These are phyloP conservation scores for Trididemnum clinides DNA, from an alignment of 23 tunicate genomes.

Conservation along the genomic window DNA sequence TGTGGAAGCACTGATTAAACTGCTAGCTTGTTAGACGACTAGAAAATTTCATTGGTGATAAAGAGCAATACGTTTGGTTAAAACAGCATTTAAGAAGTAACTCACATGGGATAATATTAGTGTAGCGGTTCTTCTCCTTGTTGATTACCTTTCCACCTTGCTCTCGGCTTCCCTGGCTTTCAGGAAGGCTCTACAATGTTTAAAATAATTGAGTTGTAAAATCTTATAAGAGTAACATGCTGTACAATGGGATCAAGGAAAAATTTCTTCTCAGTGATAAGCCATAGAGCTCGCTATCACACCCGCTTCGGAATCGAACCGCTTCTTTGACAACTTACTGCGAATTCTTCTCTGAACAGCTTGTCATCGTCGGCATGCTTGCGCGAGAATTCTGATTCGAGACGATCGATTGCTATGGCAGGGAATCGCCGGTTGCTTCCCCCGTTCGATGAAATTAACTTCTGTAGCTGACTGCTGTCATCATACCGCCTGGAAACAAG, in stretches of 20 bases:
- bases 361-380: conserved; percentile 90
- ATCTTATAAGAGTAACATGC: background rate
- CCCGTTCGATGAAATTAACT: conserved; percentile 58
- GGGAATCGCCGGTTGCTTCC: conserved; percentile 47
- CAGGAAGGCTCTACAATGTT: conserved; percentile 65
- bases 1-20: no score
- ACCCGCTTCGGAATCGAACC: background rate
- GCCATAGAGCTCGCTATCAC: no score
- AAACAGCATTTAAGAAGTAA: no score
- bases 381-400: conserved; percentile 81
- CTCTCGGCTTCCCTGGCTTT: conserved; percentile 63
- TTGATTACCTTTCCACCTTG: conserved; percentile 74
- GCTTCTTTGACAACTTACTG: conserved; percentile 63
- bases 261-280: no score
- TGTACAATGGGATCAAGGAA: no score
- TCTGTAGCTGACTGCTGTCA: conserved; percentile 31
- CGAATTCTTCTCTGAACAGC: conserved; percentile 83
- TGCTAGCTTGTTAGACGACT: no score
- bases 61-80: no score
- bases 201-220: background rate
- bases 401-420: conserved; percentile 68
- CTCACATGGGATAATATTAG: conserved; percentile 89
- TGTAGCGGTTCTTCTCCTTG: conserved; percentile 92
- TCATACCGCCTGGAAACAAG: conserved; percentile 41
- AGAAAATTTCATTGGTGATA: no score